These are phyloP conservation scores for Margarornis squamiger DNA, from an alignment of 2,797 vertebrate genomes.

Conservation along the genomic window DNA sequence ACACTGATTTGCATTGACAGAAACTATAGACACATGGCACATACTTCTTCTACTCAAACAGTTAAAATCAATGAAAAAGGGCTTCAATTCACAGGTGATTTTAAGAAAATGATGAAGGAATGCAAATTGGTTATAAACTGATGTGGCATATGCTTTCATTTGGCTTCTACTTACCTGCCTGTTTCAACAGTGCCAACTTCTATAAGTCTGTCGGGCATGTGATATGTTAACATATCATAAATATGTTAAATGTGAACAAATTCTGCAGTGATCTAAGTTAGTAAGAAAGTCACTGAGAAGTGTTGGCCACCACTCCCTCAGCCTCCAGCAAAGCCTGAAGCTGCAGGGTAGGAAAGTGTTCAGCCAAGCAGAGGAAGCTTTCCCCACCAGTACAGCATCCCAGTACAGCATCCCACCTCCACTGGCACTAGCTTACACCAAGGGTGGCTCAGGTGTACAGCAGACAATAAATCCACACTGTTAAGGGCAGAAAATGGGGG, in stretches of 20 bases:
- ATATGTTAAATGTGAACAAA: neutral
- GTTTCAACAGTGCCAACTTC: neutral
- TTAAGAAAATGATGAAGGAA: neutral
- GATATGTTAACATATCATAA: neutral
- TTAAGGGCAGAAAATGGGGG: neutral
- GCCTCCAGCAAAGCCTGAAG: neutral
- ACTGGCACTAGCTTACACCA: neutral
- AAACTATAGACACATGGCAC: neutral
- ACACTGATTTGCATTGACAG: neutral
- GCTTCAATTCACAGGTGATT: neutral
- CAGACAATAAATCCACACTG: neutral
- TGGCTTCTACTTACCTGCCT: neutral
- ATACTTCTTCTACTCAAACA: neutral
- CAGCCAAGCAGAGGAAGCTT: neutral
- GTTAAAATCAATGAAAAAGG: neutral
- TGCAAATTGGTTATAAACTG: neutral
- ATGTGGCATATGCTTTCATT: neutral
- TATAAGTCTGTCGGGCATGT: neutral
- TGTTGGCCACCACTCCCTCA: neutral
- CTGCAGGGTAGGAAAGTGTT: too few species aligned
- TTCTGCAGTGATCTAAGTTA: neutral
- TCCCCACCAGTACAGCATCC: neutral
- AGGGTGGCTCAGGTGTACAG: neutral
- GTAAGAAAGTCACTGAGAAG: neutral
- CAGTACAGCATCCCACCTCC: neutral